Percentiles rank a stretch among this genome's conserved stretches.
Evolutionary conservation across 1,140 invertebrate species (phyloP).

Genomic region (Lordiphosa stackelbergi): DNA sequence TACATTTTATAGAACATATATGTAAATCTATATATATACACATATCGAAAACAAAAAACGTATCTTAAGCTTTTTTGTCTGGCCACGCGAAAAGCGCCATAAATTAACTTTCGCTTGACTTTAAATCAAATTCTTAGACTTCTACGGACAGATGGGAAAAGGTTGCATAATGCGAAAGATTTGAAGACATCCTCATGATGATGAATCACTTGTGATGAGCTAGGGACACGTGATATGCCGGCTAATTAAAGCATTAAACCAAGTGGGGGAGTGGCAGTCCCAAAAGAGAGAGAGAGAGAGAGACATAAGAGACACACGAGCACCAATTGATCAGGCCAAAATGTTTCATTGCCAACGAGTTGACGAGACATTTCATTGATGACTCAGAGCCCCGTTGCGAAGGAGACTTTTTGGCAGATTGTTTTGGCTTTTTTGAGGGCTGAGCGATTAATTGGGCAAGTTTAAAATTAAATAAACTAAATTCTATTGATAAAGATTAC

Average conservation of each 20-base stretch:
- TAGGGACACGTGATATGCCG: conserved; percentile 65
- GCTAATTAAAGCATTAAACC: conserved; percentile 54
- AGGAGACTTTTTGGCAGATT: conserved; percentile 48
- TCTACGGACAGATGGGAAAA: neutral
- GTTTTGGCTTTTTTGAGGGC: conserved; percentile 8
- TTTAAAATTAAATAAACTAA: conserved; percentile 8
- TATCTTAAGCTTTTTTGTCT: conserved; percentile 35
- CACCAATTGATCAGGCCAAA: too few relatives aligned
- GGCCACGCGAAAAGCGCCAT: conserved; percentile 62
- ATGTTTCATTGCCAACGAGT: conserved; percentile 65
- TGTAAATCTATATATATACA: conserved; percentile 8
- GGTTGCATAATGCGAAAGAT: conserved; percentile 27
- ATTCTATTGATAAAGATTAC: conserved; percentile 20
- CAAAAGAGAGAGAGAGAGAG: too few relatives aligned
- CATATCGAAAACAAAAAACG: too few relatives aligned
- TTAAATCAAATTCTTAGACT: conserved; percentile 51
- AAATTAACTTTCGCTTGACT: conserved; percentile 61
- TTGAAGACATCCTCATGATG: conserved; percentile 7
- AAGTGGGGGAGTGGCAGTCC: conserved; percentile 35
- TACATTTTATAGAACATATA: conserved; percentile 41
- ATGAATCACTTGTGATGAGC: conserved; percentile 55
- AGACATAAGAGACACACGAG: conserved; percentile 8
- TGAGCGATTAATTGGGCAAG: neutral
- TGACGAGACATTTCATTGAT: conserved; percentile 31
- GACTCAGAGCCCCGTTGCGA: conserved; percentile 29